Base-by-base conservation (phyloP, 2,797 vertebrate genomes). In the Melanotaenia pygmaea region DNA sequence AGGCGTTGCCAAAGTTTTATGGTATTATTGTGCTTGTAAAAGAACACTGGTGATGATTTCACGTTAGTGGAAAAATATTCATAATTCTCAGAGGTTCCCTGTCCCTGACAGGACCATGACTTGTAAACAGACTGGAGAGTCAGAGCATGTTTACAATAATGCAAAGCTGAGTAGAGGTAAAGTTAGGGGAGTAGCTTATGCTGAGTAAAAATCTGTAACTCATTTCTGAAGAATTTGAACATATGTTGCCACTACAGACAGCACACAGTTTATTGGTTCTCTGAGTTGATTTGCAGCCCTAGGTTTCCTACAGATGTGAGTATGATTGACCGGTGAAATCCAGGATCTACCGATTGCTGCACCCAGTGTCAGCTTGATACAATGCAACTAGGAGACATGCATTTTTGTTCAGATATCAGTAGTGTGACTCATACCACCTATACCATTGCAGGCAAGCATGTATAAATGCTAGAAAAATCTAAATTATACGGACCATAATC, bases 21-120 rank as follows among this genome's bases (percentile, higher is more conserved):
- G 71, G 79, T 81, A 82, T 82, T 85, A 82, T 86, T 45, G 54
- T 77, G 67, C 79, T 88, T 71, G 53, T 91, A 88, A 88, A 92
- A 80, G 43, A 9, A 37, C 22, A 70, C 58, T 81, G 70, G 64
- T 78, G 81, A 88, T 86, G 76, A 90, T 87, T 92, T 89, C 72
- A 87, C 71, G 71, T 85, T 50, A 57, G 69, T 86, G 79, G 86
- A 90, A 92, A 89, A 86, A 75, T 26, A 79, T 76, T 74, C 64
- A 70, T 80, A 86, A 84, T 79, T 85, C 66, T 72, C 70, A 69
- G 43, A 68, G 63, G 51, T 58, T 80, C 38, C 26, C 3, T 74
- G 70, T 54, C 70, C 35, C 62, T 47, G 20, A 47, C 45, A 22
- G 8, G 8, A 50, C 8, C 20, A 22, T 50, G 20, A 50, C 61